phyloP scores from a whole-genome alignment of 2,888 invertebrate species.

The Dione juno region DNA sequence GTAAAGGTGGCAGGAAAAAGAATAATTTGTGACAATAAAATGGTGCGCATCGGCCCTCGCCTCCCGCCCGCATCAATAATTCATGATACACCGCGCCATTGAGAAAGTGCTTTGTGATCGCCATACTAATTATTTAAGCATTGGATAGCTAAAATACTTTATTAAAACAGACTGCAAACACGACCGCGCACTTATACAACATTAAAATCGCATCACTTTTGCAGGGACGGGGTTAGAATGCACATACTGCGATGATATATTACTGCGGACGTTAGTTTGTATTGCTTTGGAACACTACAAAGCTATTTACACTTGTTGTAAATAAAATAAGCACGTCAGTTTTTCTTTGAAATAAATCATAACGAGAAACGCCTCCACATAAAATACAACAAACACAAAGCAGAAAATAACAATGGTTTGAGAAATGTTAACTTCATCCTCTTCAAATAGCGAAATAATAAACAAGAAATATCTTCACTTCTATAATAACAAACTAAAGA shows the following conservation, averaged over 20 bases:
- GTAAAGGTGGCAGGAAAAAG: constrained; percentile 52
- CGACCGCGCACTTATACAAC: constrained; percentile 28
- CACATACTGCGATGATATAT: constrained; percentile 24
- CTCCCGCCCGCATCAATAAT: constrained; percentile 70
- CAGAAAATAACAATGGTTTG: constrained; percentile 45
- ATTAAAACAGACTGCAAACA: constrained; percentile 50
- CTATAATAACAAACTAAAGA: constrained; percentile 10
- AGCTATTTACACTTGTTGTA: constrained; percentile 32
- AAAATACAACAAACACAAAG: constrained; percentile 43
- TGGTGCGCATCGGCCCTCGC: constrained; percentile 59
- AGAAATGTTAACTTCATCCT: constrained; percentile 45
- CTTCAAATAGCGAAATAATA: constrained; percentile 47
- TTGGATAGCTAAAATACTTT: constrained; percentile 70
- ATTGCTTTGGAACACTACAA: constrained; percentile 32
- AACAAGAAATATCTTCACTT: constrained; percentile 35
- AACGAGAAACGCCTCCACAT: constrained; percentile 33
- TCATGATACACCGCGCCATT: constrained; percentile 79
- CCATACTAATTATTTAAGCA: constrained; percentile 72
- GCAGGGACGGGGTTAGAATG: constrained; percentile 26
- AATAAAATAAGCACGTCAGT: constrained; percentile 34
- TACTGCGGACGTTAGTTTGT: constrained; percentile 23
- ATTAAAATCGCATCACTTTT: constrained; percentile 29
- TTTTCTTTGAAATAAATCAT: constrained; percentile 46
- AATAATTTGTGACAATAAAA: constrained; percentile 74
- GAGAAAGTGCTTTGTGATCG: constrained; percentile 81